These are phyloP conservation scores for Tiaroga cobitis DNA, from an alignment of 2,797 vertebrate species.

Conservation along the genomic window DNA sequence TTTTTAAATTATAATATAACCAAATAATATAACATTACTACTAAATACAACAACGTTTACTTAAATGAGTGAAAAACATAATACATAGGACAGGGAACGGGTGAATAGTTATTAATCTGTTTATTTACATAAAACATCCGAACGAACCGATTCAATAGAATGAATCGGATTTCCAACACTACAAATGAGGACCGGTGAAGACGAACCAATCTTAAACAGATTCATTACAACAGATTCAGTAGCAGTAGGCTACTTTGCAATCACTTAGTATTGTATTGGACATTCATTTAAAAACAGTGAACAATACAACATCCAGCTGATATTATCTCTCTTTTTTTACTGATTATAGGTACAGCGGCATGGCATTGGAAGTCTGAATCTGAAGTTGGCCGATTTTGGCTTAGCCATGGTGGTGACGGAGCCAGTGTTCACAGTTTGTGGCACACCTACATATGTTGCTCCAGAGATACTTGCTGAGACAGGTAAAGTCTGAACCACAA, in stretches of 20 bases:
- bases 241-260: neutral
- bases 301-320: neutral
- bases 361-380: slow-evolving; percentile 80
- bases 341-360: slow-evolving; percentile 81
- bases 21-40: neutral
- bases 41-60: neutral
- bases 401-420: slow-evolving; percentile 93
- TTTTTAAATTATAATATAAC: neutral
- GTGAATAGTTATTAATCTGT: neutral
- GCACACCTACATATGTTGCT: slow-evolving; percentile 96
- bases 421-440: slow-evolving; percentile 95
- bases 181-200: neutral
- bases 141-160: neutral
- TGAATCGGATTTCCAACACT: neutral
- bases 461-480: slow-evolving; percentile 97
- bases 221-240: neutral
- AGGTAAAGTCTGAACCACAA: slow-evolving; percentile 73
- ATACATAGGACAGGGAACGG: rapidly evolving
- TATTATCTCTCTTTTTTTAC: slow-evolving; percentile 6
- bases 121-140: neutral
- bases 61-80: neutral
- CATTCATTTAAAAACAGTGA: neutral
- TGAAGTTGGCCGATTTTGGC: slow-evolving; percentile 97
- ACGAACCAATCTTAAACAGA: neutral
- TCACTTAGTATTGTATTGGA: neutral